Base-by-base conservation (phyloP, 2,888 invertebrate genomes). In the Byasa hedistus region DNA sequence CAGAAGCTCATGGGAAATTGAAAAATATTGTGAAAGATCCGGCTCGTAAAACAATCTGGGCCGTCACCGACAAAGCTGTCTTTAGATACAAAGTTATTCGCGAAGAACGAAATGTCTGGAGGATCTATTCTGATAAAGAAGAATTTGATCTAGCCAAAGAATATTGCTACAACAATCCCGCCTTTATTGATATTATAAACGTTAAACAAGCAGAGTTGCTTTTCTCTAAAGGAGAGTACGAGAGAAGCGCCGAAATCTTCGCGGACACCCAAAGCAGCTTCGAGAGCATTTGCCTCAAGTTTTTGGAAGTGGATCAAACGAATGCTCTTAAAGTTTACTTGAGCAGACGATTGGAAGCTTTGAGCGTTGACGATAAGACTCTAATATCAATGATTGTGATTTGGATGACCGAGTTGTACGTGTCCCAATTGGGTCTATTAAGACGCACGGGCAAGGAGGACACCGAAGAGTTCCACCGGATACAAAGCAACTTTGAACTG, bases 221-320 rank as follows among this genome's bases (percentile, higher is more conserved):
- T 3, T 98, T 98, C 77, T 93, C 94, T 8, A 94, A 95, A 71
- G 94, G 95, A 67, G 93, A 96, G 85, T 98, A 95, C 76, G 94
- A 95, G 68, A 93, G 94, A 73, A 98, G 98, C 82, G 99, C 99
- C 0, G 93, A 95, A 74, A 94, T 96, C 72, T 99, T 96, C 82
- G 98, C 99, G 0, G 95, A 97, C 76, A 98, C 98, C 0, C 95
- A 96, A 75, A 96, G 96, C 55, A 96, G 98, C 23, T 99, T 99
- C 81, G 99, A 99, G 89, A 97, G 97, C 75, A 95, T 99, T 51
- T 97, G 98, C 64, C 91, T 99, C 17, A 98, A 98, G 81, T 98
- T 99, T 83, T 90, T 98, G 22, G 94, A 96, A 81, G 93, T 95
- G 0, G 94, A 96, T 66, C 94, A 98, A 79, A 95, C 96, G 68